A percentile compares a stretch with the other conserved stretches of the same genome.
These are phyloP conservation scores for Antrozous pallidus DNA, from an alignment of 2,797 vertebrate species.

Conservation along the genomic window DNA sequence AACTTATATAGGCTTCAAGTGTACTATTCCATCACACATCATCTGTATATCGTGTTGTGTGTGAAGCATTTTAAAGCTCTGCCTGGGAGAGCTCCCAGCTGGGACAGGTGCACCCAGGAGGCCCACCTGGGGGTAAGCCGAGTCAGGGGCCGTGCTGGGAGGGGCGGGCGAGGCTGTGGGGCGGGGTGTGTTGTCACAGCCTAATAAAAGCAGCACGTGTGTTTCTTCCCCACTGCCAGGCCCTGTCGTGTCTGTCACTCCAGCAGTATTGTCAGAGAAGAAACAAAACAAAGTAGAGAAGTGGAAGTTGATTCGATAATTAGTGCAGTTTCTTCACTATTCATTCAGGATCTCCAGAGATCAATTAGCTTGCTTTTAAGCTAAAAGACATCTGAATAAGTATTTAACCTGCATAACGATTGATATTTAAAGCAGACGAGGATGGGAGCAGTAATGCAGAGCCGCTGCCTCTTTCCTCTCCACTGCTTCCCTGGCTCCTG, in stretches of 20 bases:
- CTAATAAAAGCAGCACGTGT: slow-evolving; percentile 22
- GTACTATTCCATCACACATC: neutral
- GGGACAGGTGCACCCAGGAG: neutral
- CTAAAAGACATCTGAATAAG: slow-evolving; percentile 81
- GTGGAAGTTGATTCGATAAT: slow-evolving; percentile 80
- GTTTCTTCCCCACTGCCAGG: neutral
- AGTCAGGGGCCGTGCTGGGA: neutral
- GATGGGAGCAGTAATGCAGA: slow-evolving; percentile 64
- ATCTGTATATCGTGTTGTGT: neutral
- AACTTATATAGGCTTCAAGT: neutral
- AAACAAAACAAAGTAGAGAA: slow-evolving; percentile 66
- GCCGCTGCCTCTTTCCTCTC: neutral
- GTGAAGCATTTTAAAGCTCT: neutral
- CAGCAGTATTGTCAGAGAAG: slow-evolving; percentile 43
- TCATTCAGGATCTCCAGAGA: slow-evolving; percentile 81
- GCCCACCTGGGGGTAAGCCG: neutral
- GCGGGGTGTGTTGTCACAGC: neutral
- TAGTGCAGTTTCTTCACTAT: slow-evolving; percentile 77
- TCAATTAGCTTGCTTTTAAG: slow-evolving; percentile 85
- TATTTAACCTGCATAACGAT: slow-evolving; percentile 83
- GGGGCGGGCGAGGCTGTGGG: fast-evolving
- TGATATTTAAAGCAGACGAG: slow-evolving; percentile 81
- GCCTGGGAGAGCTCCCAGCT: neutral
- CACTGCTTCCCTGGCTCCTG: neutral
- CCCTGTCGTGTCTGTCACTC: slow-evolving; percentile 29